Base-by-base conservation (phyloP, 2,797 vertebrate species). In the Pogonophryne albipinna region DNA sequence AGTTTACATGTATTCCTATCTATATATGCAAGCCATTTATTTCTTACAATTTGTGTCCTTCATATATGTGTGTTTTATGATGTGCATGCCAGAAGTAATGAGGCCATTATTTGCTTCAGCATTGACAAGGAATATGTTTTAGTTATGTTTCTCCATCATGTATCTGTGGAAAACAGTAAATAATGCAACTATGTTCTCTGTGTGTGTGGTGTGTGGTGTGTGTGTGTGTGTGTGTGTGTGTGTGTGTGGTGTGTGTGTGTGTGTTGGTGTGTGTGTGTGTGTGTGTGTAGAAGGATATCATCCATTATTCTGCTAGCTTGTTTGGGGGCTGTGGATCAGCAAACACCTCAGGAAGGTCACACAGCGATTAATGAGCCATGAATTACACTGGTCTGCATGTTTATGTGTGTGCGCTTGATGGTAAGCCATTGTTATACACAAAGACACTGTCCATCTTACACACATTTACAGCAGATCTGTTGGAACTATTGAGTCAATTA, bases 331-430 rank as follows among this genome's bases (percentile, higher is more conserved):
- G 66, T 27, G 73, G 75, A 62, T 86, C 84, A 74, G 52, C 16
- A 59, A 64, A 72, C 45, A 73, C 57, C n/a, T 67, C 60, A 50
- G 34, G 53, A 80, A 84, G 84, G 84, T 86, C 84, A 86, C 61
- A 58, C 23, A 64, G 66, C 19, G 20, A 79, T 83, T 79, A 87
- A 82, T 82, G 80, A 58, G 34, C 73, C 61, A 65, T 82, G 60
- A 83, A 73, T 68, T 78, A 80, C 57, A 62, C 19, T 0, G 1
- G 7, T 41, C 15, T 10, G 56, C 4, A 11, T 72, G 64, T 73
- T 0, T 71, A 66, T 68, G 19, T 68, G 50, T 20, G 31, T 69
- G 34, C 8, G 34, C 8, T 6, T 38, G 34, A 6, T 6, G 6
- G 31, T 17, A n/a, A 58, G 52, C 2, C n/a, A 46, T 31, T 62